These are phyloP conservation scores for Salticus scenicus DNA, from an alignment of 2,888 invertebrate genomes.

Conservation along the genomic window DNA sequence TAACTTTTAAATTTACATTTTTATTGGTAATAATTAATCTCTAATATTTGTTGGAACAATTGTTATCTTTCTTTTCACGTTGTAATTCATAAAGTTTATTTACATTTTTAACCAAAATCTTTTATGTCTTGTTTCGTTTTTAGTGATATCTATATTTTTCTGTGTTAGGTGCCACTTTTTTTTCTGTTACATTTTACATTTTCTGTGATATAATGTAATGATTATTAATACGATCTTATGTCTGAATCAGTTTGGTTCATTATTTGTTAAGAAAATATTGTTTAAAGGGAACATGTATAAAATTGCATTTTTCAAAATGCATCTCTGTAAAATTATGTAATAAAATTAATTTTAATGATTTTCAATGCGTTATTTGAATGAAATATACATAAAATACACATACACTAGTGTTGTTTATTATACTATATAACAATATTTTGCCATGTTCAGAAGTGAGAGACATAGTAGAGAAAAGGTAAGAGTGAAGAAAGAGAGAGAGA, in stretches of 20 bases:
- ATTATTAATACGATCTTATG: constrained; percentile 1
- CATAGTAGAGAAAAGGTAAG: too few species aligned
- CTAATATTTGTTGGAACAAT: too few species aligned
- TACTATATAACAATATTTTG: too few species aligned
- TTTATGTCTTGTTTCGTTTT: neutral
- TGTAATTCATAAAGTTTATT: neutral
- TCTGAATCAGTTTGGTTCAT: neutral
- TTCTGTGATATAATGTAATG: constrained; percentile 22
- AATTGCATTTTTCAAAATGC: neutral
- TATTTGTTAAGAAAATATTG: neutral
- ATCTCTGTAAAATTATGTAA: neutral
- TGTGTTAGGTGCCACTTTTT: neutral
- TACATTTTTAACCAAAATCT: constrained; percentile 4
- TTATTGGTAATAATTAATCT: too few species aligned
- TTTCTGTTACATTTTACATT: constrained; percentile 10
- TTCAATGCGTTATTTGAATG: too few species aligned
- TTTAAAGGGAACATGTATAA: constrained; percentile 11
- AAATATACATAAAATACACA: too few species aligned
- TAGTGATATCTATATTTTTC: constrained; percentile 9
- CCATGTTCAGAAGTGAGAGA: too few species aligned
- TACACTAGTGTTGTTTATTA: too few species aligned
- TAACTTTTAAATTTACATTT: too few species aligned
- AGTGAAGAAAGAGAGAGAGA: too few species aligned
- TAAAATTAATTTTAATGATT: constrained; percentile 11
- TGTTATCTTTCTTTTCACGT: neutral